A percentile compares a stretch with the other conserved stretches of the same genome.
phyloP scores from a whole-genome alignment of 1,140 invertebrate species.

The Aphaenogaster floridana region DNA sequence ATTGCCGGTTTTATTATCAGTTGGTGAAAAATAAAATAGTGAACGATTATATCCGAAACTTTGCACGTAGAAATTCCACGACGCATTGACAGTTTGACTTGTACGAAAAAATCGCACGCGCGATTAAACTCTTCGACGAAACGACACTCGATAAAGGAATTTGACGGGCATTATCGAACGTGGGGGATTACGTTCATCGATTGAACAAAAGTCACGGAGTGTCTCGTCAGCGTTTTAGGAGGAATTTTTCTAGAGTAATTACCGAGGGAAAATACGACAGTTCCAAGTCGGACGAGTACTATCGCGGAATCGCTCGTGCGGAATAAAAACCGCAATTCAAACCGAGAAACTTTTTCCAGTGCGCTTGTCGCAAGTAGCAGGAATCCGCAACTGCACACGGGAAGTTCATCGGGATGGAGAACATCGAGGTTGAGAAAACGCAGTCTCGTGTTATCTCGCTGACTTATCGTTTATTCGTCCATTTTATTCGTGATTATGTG shows the following conservation, averaged over 20 bases:
- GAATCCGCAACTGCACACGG: constrained; percentile 3
- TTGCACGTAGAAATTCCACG: not conserved
- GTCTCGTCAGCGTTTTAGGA: constrained; percentile 51
- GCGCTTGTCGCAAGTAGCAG: constrained; percentile 6
- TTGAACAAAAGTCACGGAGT: constrained; percentile 47
- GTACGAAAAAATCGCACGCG: constrained; percentile 18
- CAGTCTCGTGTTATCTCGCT: constrained; percentile 41
- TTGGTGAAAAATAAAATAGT: not conserved
- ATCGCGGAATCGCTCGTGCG: constrained; percentile 55
- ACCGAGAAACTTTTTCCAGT: constrained; percentile 62
- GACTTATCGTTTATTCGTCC: constrained; percentile 54
- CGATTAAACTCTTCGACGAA: not conserved
- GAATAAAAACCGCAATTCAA: constrained; percentile 68
- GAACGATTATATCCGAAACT: not conserved
- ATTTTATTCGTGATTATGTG: constrained; percentile 57
- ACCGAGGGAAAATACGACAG: constrained; percentile 47
- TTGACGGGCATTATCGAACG: constrained; percentile 32
- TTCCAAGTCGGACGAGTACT: constrained; percentile 21
- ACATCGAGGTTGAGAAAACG: constrained; percentile 1
- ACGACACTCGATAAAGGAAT: constrained; percentile 24
- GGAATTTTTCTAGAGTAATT: constrained; percentile 61
- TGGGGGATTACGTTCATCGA: constrained; percentile 1
- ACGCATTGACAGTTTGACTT: constrained; percentile 10
- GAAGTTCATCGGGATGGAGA: constrained; percentile 24
- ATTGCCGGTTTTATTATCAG: not conserved